Evolutionary conservation across 2,888 invertebrate genomes (phyloP), one percentile per base, ranked within the genome.

Genomic region (Pseudoips prasinana): DNA sequence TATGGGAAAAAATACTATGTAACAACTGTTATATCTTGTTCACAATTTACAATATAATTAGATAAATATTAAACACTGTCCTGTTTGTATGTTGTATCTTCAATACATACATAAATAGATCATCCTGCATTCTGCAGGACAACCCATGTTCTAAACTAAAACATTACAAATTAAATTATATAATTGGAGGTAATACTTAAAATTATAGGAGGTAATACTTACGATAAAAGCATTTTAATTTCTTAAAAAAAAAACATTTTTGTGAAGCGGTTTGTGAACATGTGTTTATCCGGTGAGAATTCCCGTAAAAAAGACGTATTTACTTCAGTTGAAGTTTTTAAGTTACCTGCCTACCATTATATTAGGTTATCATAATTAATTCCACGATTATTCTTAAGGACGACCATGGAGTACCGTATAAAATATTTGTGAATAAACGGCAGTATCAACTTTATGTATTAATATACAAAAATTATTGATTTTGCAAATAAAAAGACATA

Each of bases 191-290:
- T 85, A 84, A 86, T 86, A 86, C 86, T 87, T 86, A 86, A 73
- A 50, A 73, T 73, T 81, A 80, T 67, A 76, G 78, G 83, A 87
- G 83, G 85, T 86, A 86, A 87, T 86, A 87, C 86, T 86, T 83
- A 85, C 55, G 64, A 71, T 65, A 73, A 72, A 78, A 79, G 76
- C 76, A 78, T 69, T 57, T 62, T 42, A 51, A 50, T 61, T 52
- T 57, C 58, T 59, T 65, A 57, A 56, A 64, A 63, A n/a, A n/a
- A 49, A 63, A 49, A 49, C 44, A 30, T 46, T 46, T 54, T 55
- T 55, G 55, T 55, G 55, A 55, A 55, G 25, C 27, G 39, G 60
- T 80, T 85, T 87, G 85, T 86, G 86, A 84, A 80, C 77, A 55
- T 70, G 64, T 63, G 46, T 50, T 50, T 43, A 25, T 58, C 49